Base-by-base conservation (phyloP, 2,888 invertebrate genomes). In the Cataglyphis altisquamis region DNA sequence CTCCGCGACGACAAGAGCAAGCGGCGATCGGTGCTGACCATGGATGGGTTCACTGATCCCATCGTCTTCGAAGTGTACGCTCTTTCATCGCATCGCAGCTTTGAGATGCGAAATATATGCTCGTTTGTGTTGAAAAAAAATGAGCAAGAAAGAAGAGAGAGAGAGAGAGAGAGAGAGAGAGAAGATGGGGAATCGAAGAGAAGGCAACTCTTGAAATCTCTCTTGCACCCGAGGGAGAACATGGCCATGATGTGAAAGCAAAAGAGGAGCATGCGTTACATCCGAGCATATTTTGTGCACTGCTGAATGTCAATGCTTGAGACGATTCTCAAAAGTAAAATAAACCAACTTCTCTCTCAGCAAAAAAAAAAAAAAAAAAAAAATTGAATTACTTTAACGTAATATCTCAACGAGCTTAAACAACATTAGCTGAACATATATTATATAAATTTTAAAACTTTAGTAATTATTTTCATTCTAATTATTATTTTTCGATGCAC, bases 41-140 rank as follows among this genome's bases (percentile, higher is more conserved):
- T 90, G 90, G 91, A 52, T 75, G 88, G 87, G 90, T 90, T 91
- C 90, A 90, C 86, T 91, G 90, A 90, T 91, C 90, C 89, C 90
- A 45, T 75, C 82, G 86, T 82, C 88, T 86, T 88, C 89, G 85
- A 67, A 66, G 83, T 82, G 55, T 72, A 80, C 60, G 63, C 62
- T 84, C 84, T 52, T 73, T 77, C 74, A 64, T 72, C 73, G 78
- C 57, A 21, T 15, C 32, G 73, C 57, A 52, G 64, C 67, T 78
- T 64, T 62, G 67, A 83, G 74, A 82, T 45, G 77, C 70, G 66
- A 57, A 57, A 66, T 66, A 75, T 73, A 75, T 63, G 21, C 29
- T 60, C 63, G 62, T 70, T 84, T 67, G 82, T 32, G 87, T 72
- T 62, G 67, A 68, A 55, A 78, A 63, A 62, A 62, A 55, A 64